These are phyloP conservation scores for Chrysotoxum bicinctum DNA, from an alignment of 2,888 invertebrate genomes.

Conservation along the genomic window DNA sequence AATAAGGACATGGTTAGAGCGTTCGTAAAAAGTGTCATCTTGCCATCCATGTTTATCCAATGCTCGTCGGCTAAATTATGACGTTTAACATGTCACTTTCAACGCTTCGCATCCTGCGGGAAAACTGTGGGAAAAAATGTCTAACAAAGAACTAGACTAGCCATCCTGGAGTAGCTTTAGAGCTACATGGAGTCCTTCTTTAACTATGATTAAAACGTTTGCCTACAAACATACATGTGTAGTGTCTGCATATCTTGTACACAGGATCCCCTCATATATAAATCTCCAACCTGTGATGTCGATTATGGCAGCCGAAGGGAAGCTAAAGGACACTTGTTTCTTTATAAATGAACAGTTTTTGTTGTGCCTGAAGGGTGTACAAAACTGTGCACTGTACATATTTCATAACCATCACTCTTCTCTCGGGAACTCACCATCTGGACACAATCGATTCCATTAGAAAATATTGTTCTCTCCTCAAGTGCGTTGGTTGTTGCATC, in stretches of 20 bases:
- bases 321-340: constrained; percentile 63
- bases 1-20: constrained; percentile 31
- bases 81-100: constrained; percentile 68
- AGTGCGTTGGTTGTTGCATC: constrained; percentile 52
- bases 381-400: constrained; percentile 25
- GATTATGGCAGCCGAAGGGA: constrained; percentile 55
- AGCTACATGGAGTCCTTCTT: constrained; percentile 7
- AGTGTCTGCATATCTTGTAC: constrained; percentile 30
- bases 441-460: constrained; percentile 72
- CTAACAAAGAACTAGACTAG: constrained; percentile 14
- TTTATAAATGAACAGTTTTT: constrained; percentile 34
- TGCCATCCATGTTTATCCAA: constrained; percentile 57
- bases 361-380: not conserved
- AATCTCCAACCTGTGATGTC: constrained; percentile 67
- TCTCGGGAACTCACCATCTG: constrained; percentile 58
- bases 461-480: constrained; percentile 55
- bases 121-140: constrained; percentile 58
- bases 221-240: constrained; percentile 42
- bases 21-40: constrained; percentile 64
- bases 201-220: constrained; percentile 42
- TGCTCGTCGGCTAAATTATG: constrained; percentile 65
- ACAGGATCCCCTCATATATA: constrained; percentile 33
- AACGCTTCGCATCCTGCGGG: constrained; percentile 58
- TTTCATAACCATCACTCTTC: constrained; percentile 48
- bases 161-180: constrained; percentile 15